Evolutionary conservation across 2,797 vertebrate species (phyloP).

Genomic region (Pipistrellus nathusii): DNA sequence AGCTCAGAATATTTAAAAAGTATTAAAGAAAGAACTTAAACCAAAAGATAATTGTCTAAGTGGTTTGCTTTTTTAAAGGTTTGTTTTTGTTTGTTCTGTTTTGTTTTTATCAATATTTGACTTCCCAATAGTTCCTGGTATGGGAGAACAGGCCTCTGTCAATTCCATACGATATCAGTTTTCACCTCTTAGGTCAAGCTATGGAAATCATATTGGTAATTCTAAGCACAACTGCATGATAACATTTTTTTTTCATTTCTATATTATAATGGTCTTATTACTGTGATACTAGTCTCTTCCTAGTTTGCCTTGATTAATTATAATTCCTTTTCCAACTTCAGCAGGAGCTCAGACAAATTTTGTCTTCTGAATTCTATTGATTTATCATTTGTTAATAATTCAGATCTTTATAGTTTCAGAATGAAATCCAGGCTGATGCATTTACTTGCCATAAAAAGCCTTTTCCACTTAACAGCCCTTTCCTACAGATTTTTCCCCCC

Average conservation of each 20-base stretch:
- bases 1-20: conserved; percentile 22
- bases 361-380: background rate
- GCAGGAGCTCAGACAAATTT: background rate
- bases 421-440: background rate
- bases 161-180: background rate
- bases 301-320: background rate
- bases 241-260: background rate
- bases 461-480: background rate
- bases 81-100: background rate
- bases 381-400: background rate
- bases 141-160: background rate
- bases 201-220: background rate
- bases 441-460: background rate
- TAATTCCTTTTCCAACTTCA: background rate
- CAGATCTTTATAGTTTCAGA: background rate
- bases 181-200: background rate
- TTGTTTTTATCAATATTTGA: background rate
- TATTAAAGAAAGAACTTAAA: background rate
- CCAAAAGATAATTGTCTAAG: background rate
- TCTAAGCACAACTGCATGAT: background rate
- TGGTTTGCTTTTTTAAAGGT: background rate
- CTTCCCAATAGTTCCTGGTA: background rate
- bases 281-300: background rate
- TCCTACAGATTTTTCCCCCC: background rate
- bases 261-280: background rate